phyloP scores from a whole-genome alignment of 92 coral and sea anemone species.

The Actinostola sp. region DNA sequence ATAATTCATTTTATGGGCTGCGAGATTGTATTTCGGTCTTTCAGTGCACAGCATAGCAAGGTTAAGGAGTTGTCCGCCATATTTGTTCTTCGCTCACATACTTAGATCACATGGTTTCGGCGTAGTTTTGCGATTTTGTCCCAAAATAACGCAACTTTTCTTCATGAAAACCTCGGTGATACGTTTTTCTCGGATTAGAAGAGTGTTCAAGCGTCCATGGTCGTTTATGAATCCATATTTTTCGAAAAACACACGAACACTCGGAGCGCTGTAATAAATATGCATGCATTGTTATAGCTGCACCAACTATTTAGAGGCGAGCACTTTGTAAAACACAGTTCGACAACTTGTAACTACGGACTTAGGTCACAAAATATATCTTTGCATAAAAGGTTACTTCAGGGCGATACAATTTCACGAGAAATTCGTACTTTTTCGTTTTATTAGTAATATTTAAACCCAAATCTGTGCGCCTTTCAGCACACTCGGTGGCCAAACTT shows the following conservation, averaged over 20 bases:
- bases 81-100: slow-evolving; percentile 10
- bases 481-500: not conserved
- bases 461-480: not conserved
- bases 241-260: slow-evolving; percentile 71
- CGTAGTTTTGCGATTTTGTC: slow-evolving; percentile 20
- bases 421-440: not conserved
- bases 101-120: slow-evolving; percentile 22
- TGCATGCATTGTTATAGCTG: slow-evolving; percentile 33
- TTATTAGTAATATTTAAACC: not conserved
- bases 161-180: slow-evolving; percentile 57
- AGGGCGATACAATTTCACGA: not conserved
- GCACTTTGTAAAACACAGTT: slow-evolving; percentile 9
- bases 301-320: slow-evolving; percentile 42
- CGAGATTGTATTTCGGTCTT: not conserved
- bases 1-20: not conserved
- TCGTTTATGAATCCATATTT: slow-evolving; percentile 24
- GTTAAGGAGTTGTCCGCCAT: slow-evolving; percentile 35
- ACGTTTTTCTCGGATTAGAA: slow-evolving; percentile 42
- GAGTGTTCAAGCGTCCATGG: slow-evolving; percentile 13
- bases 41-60: not conserved
- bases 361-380: not conserved
- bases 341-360: not conserved
- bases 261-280: slow-evolving; percentile 30
- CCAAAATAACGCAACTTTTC: slow-evolving; percentile 14
- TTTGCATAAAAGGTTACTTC: not conserved